Base-by-base conservation (phyloP, 1,140 invertebrate species). In the Drosophila hydei region DNA sequence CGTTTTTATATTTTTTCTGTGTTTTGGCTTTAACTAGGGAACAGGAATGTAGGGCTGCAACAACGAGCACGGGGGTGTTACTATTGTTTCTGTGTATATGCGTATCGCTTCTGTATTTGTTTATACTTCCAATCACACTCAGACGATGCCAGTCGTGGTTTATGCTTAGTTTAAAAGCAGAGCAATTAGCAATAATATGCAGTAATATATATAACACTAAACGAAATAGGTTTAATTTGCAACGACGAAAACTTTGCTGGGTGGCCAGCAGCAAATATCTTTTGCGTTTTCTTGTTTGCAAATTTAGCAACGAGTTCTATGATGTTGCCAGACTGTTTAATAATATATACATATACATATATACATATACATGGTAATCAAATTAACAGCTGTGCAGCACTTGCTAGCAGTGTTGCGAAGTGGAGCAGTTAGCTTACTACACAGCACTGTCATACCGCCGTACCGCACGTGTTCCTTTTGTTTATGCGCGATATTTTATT, bases 391-490 rank as follows among this genome's bases (percentile, higher is more conserved):
- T 73, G 65, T 50, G 18, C 51, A 50, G 45, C 36, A 43, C 43
- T 50, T 42, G 19, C 14, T 18, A 8, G 1, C 3, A 65, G 52
- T 65, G 68, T 7, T 65, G 68, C 4, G 27, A 43, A 63, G n/a
- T 40, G 4, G 1, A 1, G 0, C 4, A 36, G 14, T 45, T 43
- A 8, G 6, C n/a, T 23, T 30, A 11, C 42, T 38, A 8, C 25
- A 4, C 50, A 47, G 25, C 48, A 61, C 64, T 55, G 8, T 25
- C 19, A 21, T 33, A 56, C 55, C 40, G 70, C 81, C 19, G 16
- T 33, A 56, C 55, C 40, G 70, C 81, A 87, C 81, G 81, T 87
- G 79, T 72, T 80, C 21, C 33, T 45, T 54, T 83, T 84, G 79
- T 89, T 88, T 87, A 81, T 87, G 55, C 60, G 52, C 48, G 61